Base-by-base conservation (phyloP, 1,140 invertebrate species). In the Scaptomyza hsui region DNA sequence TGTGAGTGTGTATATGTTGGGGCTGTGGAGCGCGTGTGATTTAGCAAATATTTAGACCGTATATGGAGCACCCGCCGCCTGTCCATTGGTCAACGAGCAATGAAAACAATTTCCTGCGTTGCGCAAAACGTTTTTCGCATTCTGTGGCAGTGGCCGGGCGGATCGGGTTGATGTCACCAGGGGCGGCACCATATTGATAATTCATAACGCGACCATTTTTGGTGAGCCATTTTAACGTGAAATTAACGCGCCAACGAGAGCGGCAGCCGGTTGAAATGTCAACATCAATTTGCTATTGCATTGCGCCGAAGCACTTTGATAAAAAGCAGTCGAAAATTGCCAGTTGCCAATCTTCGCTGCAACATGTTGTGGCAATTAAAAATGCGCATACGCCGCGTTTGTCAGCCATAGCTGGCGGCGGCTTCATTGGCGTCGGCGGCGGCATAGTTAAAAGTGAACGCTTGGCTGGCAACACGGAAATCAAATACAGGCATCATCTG, bases 11-110 rank as follows among this genome's bases (percentile, higher is more conserved):
- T n/a, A n/a, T n/a, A n/a, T 18, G 51, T 52, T 37, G 26, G 57
- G 18, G 51, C 47, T 82, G 82, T 45, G 24, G 32, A 74, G 65
- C 65, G 82, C 82, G 82, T 88, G 82, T 82, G 82, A 89, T 88
- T 88, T 88, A 77, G 83, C 83, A 88, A 88, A 88, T 88, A 88
- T 71, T 88, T 89, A 88, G 61, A 78, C 82, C 82, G 77, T 88
- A 89, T 88, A 88, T 88, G 82, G 82, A 78, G 78, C 82, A 86
- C 59, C 57, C 68, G 62, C 61, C 41, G 68, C 47, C 47, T 70
- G 41, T 41, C 67, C 56, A 53, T 51, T 67, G 63, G 55, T 51
- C 69, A 72, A n/a, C n/a, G n/a, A 61, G 53, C 62, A 51, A 57
- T 74, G 55, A 52, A 67, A 88, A 78, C 67, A 78, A 88, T 88